A percentile compares a stretch with the other conserved stretches of the same genome.
Conservation (phyloP, 2,888 invertebrate species). For the Dynastes grantii region DNA sequence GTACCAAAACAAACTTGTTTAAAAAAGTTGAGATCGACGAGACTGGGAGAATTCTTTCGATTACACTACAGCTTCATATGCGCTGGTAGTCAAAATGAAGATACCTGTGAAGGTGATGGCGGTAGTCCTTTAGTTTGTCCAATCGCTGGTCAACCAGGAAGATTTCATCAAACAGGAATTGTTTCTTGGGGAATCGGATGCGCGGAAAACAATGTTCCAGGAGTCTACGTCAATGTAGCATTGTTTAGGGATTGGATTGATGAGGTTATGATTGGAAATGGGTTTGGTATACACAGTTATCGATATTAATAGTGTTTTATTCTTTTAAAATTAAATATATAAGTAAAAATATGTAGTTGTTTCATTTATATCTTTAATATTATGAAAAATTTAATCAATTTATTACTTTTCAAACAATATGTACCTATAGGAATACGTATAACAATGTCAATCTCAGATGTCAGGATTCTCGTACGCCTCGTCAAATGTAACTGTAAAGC, state of each 20-base stretch:
- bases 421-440: too few species aligned
- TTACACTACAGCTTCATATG: slow-evolving; percentile 84
- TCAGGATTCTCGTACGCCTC: too few species aligned
- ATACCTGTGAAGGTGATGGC: slow-evolving; percentile 87
- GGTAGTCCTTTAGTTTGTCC: slow-evolving; percentile 86
- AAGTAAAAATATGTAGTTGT: not conserved
- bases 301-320: slow-evolving; percentile 38
- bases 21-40: slow-evolving; percentile 74
- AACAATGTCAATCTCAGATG: too few species aligned
- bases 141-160: slow-evolving; percentile 70
- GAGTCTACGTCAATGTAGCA: slow-evolving; percentile 83
- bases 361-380: too few species aligned
- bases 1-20: slow-evolving; percentile 77
- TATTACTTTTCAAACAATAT: too few species aligned
- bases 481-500: too few species aligned
- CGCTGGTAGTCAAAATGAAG: slow-evolving; percentile 84
- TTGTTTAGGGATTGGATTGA: slow-evolving; percentile 80
- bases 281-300: slow-evolving; percentile 43
- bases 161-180: slow-evolving; percentile 77
- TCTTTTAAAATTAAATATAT: not conserved
- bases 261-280: slow-evolving; percentile 56
- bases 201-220: slow-evolving; percentile 78
- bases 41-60: slow-evolving; percentile 78
- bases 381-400: too few species aligned
- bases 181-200: slow-evolving; percentile 91